Base-by-base conservation (phyloP, 2,888 invertebrate species). In the Nemapogon koenigi region DNA sequence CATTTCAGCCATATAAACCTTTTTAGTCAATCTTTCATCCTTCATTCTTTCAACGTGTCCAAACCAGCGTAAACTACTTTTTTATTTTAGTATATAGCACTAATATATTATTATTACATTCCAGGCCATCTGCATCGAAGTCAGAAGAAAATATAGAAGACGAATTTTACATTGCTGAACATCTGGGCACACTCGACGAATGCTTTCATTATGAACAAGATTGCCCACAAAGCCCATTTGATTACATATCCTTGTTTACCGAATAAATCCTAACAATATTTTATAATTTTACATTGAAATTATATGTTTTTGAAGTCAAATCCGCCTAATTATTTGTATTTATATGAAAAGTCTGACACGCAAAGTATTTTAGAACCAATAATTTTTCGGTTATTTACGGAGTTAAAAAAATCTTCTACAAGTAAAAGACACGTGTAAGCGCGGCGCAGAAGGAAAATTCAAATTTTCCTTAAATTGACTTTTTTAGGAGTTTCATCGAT, bases 71-170 rank as follows among this genome's bases (percentile, higher is more conserved):
- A 7, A 22, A 22, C 22, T 10, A 10, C 6, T 7, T 22, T 10
- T 7, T 22, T 7, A 22, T 22, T 10, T 22, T 10, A 22, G 22
- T 22, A 6, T 22, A 22, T 10, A 4, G 3, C 15, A 16, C 35
- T 16, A 29, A 6, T 22, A 22, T 10, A 4, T 8, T 18, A 16
- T 38, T 16, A 29, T 35, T 40, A 19, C 40, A 45, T 69, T 68
- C 15, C 64, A 86, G 86, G n/a, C 86, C 85, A 26, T 83, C 84
- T 37, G 66, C 81, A 14, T 85, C 86, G 10, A 64, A 67, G 41
- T 49, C 57, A 36, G 75, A 73, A 55, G 82, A 84, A 43, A 65
- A 73, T 38, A 50, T 85, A 41, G 70, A 81, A 13, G 73, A 79
- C 39, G 69, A 60, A 41, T 81, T 79, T 50, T 78, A 80, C 48